Conservation (phyloP, 2,888 invertebrate species). For the Mesoligia furuncula region DNA sequence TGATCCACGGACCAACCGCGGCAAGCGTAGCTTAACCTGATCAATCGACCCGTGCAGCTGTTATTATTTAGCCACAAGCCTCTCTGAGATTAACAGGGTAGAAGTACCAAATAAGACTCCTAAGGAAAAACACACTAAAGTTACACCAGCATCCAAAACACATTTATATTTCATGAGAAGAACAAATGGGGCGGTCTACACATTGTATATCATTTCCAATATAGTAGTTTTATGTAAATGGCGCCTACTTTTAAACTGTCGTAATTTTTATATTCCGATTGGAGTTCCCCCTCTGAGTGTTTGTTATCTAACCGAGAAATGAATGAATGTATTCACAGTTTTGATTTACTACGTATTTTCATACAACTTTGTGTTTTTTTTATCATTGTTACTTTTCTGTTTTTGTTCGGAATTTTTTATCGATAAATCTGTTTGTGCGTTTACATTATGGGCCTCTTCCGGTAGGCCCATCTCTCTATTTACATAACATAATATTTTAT, state of each 20-base stretch:
- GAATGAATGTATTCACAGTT: constrained; percentile 86
- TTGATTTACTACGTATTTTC: constrained; percentile 85
- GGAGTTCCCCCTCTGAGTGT: constrained; percentile 85
- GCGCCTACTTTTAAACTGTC: constrained; percentile 90
- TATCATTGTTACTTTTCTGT: constrained; percentile 60
- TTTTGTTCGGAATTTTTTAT: constrained; percentile 61
- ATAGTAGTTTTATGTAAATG: constrained; percentile 90
- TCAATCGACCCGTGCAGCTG: too few species aligned
- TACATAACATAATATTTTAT: not conserved
- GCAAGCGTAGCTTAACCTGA: too few species aligned
- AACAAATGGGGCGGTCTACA: constrained; percentile 81
- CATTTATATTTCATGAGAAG: constrained; percentile 76
- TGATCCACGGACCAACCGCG: too few species aligned
- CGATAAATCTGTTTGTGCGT: constrained; percentile 44
- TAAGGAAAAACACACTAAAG: constrained; percentile 7
- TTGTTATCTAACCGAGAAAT: constrained; percentile 86
- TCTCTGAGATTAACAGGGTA: too few species aligned
- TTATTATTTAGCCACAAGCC: too few species aligned
- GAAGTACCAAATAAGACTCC: not conserved
- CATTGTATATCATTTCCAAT: constrained; percentile 85
- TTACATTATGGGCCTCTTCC: constrained; percentile 21
- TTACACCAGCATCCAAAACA: constrained; percentile 55
- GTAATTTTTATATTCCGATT: constrained; percentile 90
- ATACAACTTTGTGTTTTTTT: constrained; percentile 70
- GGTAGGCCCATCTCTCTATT: not conserved